These are phyloP conservation scores for Thaumatotibia leucotreta DNA, from an alignment of 1,140 invertebrate genomes.

Conservation along the genomic window DNA sequence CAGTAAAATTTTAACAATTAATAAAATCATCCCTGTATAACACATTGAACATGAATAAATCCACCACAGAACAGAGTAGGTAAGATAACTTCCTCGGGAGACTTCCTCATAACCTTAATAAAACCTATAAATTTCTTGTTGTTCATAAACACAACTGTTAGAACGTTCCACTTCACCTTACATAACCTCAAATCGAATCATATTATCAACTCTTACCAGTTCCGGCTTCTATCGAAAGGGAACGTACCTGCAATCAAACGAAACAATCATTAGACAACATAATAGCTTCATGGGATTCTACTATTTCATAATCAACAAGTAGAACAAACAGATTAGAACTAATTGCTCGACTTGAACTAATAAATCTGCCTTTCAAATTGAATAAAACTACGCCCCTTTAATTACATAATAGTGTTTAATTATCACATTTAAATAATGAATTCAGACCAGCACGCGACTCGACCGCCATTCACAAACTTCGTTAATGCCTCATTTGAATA, in stretches of 20 bases:
- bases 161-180: not conserved
- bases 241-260: slow-evolving; percentile 30
- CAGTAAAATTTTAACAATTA: too few relatives aligned
- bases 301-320: slow-evolving; percentile 11
- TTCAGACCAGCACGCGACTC: slow-evolving; percentile 41
- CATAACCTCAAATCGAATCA: not conserved
- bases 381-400: slow-evolving; percentile 30
- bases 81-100: too few relatives aligned
- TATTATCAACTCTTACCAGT: slow-evolving; percentile 1
- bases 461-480: slow-evolving; percentile 42
- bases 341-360: slow-evolving; percentile 18
- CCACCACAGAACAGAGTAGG: too few relatives aligned
- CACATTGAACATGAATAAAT: too few relatives aligned
- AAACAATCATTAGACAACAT: slow-evolving; percentile 19
- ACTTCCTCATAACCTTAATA: too few relatives aligned
- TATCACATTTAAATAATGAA: slow-evolving; percentile 53
- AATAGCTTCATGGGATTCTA: slow-evolving; percentile 5
- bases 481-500: slow-evolving; percentile 41
- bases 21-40: too few relatives aligned
- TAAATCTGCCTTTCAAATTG: slow-evolving; percentile 19
- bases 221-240: slow-evolving; percentile 3
- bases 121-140: too few relatives aligned
- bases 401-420: slow-evolving; percentile 43
- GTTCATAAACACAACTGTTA: not conserved
- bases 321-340: slow-evolving; percentile 8